phyloP scores from a whole-genome alignment of 2,113 vertebrate species.

The Neodon shergylaensis region DNA sequence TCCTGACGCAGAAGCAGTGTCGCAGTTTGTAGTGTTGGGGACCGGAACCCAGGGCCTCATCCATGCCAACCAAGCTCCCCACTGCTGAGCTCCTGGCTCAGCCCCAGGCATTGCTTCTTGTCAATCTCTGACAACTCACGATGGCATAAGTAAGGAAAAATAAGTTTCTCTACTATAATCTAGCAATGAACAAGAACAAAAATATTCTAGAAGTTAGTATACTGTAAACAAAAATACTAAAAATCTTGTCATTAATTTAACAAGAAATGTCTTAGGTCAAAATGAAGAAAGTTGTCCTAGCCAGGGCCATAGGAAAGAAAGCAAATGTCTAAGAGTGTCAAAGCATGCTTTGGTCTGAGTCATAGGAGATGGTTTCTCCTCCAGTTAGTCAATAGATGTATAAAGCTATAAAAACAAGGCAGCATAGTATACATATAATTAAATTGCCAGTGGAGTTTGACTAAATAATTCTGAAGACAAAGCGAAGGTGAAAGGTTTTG shows the following conservation, averaged over 20 bases:
- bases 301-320: not conserved
- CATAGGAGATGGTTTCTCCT: not conserved
- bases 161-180: not conserved
- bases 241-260: not conserved
- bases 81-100: not conserved
- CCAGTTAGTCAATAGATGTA: not conserved
- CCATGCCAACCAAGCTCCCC: not conserved
- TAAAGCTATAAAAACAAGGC: not conserved
- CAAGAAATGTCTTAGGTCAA: not conserved
- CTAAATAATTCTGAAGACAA: slow-evolving; percentile 21
- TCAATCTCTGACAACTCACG: not conserved
- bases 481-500: not conserved
- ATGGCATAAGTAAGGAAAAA: not conserved
- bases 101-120: not conserved
- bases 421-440: not conserved
- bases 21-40: not conserved
- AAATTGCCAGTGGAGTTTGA: not conserved
- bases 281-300: not conserved
- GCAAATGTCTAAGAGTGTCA: not conserved
- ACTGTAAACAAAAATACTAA: slow-evolving; percentile 5
- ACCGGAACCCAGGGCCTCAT: no score
- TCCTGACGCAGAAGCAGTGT: not conserved
- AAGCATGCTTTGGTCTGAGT: not conserved
- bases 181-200: slow-evolving; percentile 15
- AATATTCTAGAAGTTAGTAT: not conserved